Percentiles rank a stretch among this genome's conserved stretches.
These are phyloP conservation scores for Luscinia megarhynchos DNA, from an alignment of 2,797 vertebrate species.

Conservation along the genomic window DNA sequence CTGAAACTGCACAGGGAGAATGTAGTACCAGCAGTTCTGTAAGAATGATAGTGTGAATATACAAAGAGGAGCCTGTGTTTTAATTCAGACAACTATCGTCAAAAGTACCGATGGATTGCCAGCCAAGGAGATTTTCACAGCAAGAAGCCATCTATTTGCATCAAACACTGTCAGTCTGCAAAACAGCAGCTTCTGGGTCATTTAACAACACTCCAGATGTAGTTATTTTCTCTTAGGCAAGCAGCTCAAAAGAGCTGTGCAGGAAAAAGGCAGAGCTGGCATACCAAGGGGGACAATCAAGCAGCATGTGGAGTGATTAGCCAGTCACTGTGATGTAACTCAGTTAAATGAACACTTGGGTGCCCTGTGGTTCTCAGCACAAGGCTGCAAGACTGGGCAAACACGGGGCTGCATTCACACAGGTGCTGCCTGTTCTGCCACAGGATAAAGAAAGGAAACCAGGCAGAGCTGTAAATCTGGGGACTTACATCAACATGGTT, in stretches of 20 bases:
- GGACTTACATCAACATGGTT: not conserved
- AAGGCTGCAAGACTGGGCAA: not conserved
- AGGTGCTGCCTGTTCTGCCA: not conserved
- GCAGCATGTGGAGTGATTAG: conserved; percentile 39
- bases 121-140: conserved; percentile 49
- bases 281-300: conserved; percentile 9
- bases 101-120: conserved; percentile 24
- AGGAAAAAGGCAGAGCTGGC: conserved; percentile 19
- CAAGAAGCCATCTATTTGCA: conserved; percentile 60
- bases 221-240: conserved; percentile 57
- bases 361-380: not conserved
- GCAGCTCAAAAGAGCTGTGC: conserved; percentile 19
- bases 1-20: not conserved
- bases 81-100: conserved; percentile 18
- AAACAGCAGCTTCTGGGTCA: conserved; percentile 71
- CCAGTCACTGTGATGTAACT: conserved; percentile 32
- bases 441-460: not conserved
- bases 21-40: not conserved
- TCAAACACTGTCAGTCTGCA: conserved; percentile 56
- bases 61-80: conserved; percentile 28
- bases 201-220: conserved; percentile 63
- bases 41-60: conserved; percentile 17
- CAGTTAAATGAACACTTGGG: conserved; percentile 42
- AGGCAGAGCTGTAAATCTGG: not conserved
- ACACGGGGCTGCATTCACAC: not conserved